Conservation (phyloP, 2,888 invertebrate species). For the Agapetus fuscipes region DNA sequence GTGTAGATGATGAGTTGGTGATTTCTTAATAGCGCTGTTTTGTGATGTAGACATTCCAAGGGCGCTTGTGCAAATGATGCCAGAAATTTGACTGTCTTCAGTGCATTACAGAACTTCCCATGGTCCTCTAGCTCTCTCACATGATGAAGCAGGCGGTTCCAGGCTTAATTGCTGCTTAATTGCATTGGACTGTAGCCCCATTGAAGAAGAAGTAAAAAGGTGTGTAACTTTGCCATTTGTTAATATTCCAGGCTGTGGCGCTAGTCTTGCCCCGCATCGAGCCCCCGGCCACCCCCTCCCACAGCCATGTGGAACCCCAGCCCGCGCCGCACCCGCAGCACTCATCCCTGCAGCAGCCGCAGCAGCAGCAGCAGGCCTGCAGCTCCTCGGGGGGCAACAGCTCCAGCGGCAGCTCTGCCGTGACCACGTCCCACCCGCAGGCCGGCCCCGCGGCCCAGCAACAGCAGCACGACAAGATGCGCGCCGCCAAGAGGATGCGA, state of each 20-base stretch:
- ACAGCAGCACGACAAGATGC: slow-evolving; percentile 45
- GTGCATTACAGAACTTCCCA: no score
- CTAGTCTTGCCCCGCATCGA: slow-evolving; percentile 62
- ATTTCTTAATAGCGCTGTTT: no score
- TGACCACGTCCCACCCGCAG: slow-evolving; percentile 54
- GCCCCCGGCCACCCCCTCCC: slow-evolving; percentile 37
- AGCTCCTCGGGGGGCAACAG: slow-evolving; percentile 46
- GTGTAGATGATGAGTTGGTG: no score
- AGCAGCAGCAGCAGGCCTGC: slow-evolving; percentile 31
- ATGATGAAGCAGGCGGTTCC: no score
- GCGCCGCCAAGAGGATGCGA: slow-evolving; percentile 31
- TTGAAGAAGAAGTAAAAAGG: no score
- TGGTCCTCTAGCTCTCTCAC: no score
- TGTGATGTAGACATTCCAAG: no score
- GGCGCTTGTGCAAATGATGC: no score
- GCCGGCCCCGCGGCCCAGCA: slow-evolving; percentile 36
- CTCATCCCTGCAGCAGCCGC: slow-evolving; percentile 14
- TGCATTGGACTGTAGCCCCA: no score
- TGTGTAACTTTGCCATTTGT: no score
- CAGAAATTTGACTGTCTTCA: no score
- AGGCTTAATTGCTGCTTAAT: no score
- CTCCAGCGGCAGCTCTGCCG: slow-evolving; percentile 33
- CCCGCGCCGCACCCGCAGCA: slow-evolving; percentile 6
- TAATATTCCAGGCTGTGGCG: slow-evolving; percentile 53
- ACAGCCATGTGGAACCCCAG: slow-evolving; percentile 15